Base-by-base conservation (phyloP, 2,888 invertebrate species). In the Andrena marginata region DNA sequence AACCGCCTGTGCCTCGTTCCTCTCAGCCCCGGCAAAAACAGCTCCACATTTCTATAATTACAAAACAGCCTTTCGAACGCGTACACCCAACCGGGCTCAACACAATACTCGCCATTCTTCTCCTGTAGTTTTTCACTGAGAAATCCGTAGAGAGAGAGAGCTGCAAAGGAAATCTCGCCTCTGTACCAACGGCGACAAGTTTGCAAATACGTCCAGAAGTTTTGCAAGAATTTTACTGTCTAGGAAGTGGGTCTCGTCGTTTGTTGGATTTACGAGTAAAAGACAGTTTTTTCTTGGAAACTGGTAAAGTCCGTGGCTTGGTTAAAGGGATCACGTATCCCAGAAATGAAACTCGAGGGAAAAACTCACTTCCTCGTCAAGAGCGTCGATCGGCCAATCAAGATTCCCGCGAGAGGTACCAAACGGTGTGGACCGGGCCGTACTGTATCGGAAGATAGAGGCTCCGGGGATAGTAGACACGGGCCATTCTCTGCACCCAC, bases 401-500 rank as follows among this genome's bases (percentile, higher is more conserved):
- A 68, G 60, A 63, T 72, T 63, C 49, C 63, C 31, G 16, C 60
- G 63, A 71, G 20, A 33, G 74, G 68, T 62, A 63, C 70, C 62
- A 29, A 82, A 74, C 31, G 60, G 60, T 51, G 77, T 72, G 62
- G 49, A 49, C 35, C 35, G 72, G 67, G 64, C 68, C 51, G 33
- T 60, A 33, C 48, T 13, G 54, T 26, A 64, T 60, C 48, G 49
- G 29, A 29, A 71, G 77, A 70, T 60, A 75, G 73, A 80, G 64
- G 42, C 42, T 51, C 69, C 71, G 75, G 48, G 67, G 70, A 65
- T 26, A 42, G 86, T 69, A 74, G 82, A 85, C 84, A 81, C 80
- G 83, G 77, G 80, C 75, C 83, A 62, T 68, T 68, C 71, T 71
- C 65, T 84, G 85, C 85, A 87, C 87, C 85, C 87, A 85, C 89